These are phyloP conservation scores for Agriopis marginaria DNA, from an alignment of 2,888 invertebrate genomes.

Conservation along the genomic window DNA sequence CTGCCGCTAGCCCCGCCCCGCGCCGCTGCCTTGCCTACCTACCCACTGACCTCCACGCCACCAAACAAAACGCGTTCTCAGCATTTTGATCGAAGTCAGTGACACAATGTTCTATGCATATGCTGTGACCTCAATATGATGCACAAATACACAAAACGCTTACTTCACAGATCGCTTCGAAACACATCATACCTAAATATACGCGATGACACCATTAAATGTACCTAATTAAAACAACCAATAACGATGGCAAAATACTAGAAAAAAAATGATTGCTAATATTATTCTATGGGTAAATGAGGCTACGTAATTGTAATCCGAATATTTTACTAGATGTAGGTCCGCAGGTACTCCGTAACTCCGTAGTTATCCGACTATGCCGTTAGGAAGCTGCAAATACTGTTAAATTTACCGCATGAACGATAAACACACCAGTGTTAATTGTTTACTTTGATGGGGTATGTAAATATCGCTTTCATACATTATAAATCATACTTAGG, in stretches of 20 bases:
- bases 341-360: conserved; percentile 13
- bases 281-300: too few species aligned
- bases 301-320: not conserved
- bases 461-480: conserved; percentile 5
- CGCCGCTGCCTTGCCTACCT: conserved; percentile 37
- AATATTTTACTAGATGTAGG: conserved; percentile 5
- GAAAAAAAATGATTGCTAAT: too few species aligned
- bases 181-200: conserved; percentile 46
- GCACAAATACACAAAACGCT: conserved; percentile 38
- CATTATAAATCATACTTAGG: not conserved
- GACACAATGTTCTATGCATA: conserved; percentile 61
- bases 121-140: conserved; percentile 63
- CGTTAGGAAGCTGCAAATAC: conserved; percentile 46
- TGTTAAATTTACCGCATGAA: conserved; percentile 42
- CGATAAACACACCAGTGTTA: conserved; percentile 38
- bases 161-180: conserved; percentile 22
- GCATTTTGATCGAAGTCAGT: conserved; percentile 25
- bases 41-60: conserved; percentile 62
- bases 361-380: conserved; percentile 35
- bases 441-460: conserved; percentile 16
- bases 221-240: conserved; percentile 25
- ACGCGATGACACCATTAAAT: conserved; percentile 41
- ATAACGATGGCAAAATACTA: conserved; percentile 12
- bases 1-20: conserved; percentile 37
- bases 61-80: conserved; percentile 67